A percentile compares a stretch with the other conserved stretches of the same genome.
Conservation (phyloP, 2,797 vertebrate species). For the Mormyrus proboscirostris region DNA sequence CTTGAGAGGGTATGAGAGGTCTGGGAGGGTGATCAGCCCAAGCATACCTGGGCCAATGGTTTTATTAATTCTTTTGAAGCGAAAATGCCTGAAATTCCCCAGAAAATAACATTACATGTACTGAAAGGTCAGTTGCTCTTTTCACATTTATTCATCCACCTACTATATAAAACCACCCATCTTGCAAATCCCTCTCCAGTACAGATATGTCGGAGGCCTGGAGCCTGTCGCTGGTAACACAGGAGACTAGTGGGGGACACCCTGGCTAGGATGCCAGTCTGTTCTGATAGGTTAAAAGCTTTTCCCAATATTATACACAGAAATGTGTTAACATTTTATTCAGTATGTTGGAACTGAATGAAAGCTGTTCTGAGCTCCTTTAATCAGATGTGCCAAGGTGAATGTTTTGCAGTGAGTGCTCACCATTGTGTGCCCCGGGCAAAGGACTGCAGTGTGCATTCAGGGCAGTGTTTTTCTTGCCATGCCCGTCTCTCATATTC, state of each 20-base stretch:
- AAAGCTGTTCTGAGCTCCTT: not conserved
- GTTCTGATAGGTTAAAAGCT: not conserved
- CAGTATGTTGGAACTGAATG: not conserved
- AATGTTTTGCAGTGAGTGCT: not conserved
- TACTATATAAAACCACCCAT: not conserved
- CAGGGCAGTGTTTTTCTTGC: not conserved
- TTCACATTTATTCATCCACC: not conserved
- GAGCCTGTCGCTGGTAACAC: not conserved
- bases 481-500: not conserved
- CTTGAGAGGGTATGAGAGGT: no score
- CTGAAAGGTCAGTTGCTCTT: not conserved
- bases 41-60: not conserved
- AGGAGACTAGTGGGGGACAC: not conserved
- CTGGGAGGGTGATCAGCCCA: not conserved
- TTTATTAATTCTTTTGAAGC: not conserved
- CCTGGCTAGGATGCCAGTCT: not conserved
- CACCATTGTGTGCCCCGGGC: not conserved
- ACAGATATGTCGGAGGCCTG: not conserved
- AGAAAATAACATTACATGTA: not conserved
- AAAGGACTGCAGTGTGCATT: not conserved
- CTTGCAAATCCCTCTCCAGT: not conserved
- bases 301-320: not conserved
- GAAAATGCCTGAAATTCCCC: not conserved
- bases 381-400: constrained; percentile 4
- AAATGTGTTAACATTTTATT: not conserved